Conservation (phyloP, 2,888 invertebrate species). For the Reticulitermes lucifugus region DNA sequence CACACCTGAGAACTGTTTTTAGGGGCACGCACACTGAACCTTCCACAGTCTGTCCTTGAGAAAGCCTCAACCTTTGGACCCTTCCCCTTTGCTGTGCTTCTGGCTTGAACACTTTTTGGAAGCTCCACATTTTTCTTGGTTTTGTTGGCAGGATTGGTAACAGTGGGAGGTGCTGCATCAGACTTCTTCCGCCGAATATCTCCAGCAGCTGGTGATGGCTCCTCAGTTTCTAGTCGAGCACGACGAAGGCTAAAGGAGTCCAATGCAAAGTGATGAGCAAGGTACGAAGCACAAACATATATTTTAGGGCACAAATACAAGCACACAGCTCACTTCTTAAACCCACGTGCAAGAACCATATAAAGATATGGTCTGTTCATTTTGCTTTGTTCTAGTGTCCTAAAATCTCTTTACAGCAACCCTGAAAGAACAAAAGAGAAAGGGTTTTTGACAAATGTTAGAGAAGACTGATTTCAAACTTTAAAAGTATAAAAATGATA, state of each 20-base stretch:
- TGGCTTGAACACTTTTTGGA: constrained; percentile 53
- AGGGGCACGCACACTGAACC: constrained; percentile 71
- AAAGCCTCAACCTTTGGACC: constrained; percentile 59
- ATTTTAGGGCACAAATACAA: neutral
- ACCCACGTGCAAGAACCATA: no score
- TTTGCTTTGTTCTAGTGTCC: no score
- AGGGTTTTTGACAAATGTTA: no score
- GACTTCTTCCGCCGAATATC: constrained; percentile 50
- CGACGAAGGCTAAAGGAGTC: constrained; percentile 68
- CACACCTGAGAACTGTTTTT: constrained; percentile 47
- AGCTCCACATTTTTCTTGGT: constrained; percentile 50
- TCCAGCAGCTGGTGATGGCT: constrained; percentile 62
- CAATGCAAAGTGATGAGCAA: no score
- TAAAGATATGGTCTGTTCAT: no score
- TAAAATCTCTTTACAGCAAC: no score
- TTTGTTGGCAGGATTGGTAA: constrained; percentile 28
- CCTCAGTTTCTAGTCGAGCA: constrained; percentile 68
- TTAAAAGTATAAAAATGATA: no score
- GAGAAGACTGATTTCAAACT: no score
- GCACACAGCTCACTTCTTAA: neutral
- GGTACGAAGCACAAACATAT: no score
- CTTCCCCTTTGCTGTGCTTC: constrained; percentile 40
- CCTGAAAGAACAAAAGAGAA: no score
- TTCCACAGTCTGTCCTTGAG: constrained; percentile 72
- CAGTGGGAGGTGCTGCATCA: constrained; percentile 46